These are phyloP conservation scores for Trichopoda pennipes DNA, from an alignment of 2,888 invertebrate species.

Conservation along the genomic window DNA sequence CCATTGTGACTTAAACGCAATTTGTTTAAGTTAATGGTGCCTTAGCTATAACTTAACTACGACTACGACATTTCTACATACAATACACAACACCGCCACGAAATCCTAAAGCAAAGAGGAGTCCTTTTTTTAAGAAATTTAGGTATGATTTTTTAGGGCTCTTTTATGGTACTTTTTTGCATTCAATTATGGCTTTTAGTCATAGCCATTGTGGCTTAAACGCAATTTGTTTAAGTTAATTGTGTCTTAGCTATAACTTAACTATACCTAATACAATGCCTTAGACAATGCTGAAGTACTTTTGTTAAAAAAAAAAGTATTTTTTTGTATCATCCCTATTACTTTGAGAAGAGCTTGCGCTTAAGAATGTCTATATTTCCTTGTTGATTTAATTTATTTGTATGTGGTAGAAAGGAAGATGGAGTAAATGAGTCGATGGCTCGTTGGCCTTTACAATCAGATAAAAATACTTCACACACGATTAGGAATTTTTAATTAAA, in stretches of 20 bases:
- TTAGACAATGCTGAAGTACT: constrained; percentile 1
- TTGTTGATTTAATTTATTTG: not conserved
- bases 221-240: too few relatives aligned
- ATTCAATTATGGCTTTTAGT: too few relatives aligned
- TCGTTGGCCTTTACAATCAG: constrained; percentile 67
- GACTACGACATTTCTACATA: too few relatives aligned
- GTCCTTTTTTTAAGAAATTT: too few relatives aligned
- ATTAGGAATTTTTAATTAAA: constrained; percentile 82
- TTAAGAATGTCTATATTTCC: not conserved
- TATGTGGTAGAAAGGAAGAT: constrained; percentile 11
- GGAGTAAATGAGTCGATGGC: constrained; percentile 64
- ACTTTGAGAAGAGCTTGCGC: not conserved
- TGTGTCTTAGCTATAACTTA: too few relatives aligned
- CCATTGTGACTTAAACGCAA: too few relatives aligned
- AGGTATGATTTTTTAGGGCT: not conserved
- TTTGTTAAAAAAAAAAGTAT: not conserved
- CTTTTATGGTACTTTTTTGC: too few relatives aligned
- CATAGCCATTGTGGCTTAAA: too few relatives aligned
- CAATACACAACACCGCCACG: too few relatives aligned
- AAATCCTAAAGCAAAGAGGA: too few relatives aligned
- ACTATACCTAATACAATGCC: too few relatives aligned
- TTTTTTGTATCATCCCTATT: not conserved
- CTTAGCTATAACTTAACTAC: not conserved
- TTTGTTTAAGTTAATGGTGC: not conserved
- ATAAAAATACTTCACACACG: constrained; percentile 81